Evolutionary conservation across 2,113 vertebrate species (phyloP).

Genomic region (Cavia aperea): DNA sequence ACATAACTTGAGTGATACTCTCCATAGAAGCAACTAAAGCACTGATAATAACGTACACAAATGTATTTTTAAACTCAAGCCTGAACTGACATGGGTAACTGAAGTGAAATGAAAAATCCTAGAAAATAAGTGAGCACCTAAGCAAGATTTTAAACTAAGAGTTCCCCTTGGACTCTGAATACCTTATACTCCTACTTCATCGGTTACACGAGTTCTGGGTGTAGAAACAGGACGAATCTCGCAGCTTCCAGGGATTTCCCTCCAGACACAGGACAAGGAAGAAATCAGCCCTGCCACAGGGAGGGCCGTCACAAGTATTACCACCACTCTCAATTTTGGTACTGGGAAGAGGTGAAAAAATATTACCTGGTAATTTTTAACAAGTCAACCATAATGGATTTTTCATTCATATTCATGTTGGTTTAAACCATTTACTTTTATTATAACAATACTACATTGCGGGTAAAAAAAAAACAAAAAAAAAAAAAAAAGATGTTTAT

Average conservation of each 20-base stretch:
- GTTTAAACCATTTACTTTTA: background rate
- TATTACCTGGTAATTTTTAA: background rate
- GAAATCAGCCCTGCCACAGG: background rate
- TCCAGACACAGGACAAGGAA: background rate
- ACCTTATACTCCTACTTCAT: background rate
- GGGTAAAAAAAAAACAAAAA: background rate
- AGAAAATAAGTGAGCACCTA: background rate
- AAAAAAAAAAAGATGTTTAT: background rate
- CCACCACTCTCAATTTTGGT: background rate
- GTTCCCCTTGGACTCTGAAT: background rate
- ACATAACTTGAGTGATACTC: background rate
- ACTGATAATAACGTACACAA: background rate
- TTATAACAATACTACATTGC: background rate
- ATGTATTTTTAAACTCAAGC: conserved; percentile 11
- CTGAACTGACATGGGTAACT: background rate
- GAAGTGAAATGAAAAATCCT: conserved; percentile 5
- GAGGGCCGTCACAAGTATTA: background rate
- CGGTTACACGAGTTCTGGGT: background rate
- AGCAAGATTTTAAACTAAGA: background rate
- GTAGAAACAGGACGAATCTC: background rate
- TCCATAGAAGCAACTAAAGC: conserved; percentile 21
- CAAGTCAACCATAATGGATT: background rate
- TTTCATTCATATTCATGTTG: background rate
- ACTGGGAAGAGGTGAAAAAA: background rate
- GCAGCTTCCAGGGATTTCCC: no score